These are phyloP conservation scores for Eulemur coronatus DNA, from an alignment of 2,797 vertebrate genomes.

Conservation along the genomic window DNA sequence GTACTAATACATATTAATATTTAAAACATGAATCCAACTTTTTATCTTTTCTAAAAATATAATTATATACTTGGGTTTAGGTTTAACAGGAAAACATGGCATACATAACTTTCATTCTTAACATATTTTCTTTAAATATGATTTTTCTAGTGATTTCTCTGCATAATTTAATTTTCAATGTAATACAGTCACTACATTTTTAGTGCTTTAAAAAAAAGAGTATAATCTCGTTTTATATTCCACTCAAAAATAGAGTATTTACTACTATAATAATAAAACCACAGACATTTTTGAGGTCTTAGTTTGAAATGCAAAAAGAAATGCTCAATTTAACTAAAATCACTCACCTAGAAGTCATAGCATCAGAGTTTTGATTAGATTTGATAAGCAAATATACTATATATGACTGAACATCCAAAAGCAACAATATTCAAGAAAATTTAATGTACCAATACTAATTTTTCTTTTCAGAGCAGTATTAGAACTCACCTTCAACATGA, in stretches of 20 bases:
- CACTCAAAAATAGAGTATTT: neutral
- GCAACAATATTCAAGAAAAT: slow-evolving; percentile 4
- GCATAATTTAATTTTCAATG: slow-evolving; percentile 9
- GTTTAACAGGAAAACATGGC: neutral
- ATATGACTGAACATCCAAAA: neutral
- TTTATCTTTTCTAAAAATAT: neutral
- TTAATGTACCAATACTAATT: slow-evolving; percentile 29
- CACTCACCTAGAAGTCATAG: neutral
- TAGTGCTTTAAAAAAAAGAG: slow-evolving; percentile 30
- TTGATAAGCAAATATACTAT: slow-evolving; percentile 26
- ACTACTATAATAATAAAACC: neutral
- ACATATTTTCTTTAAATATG: neutral
- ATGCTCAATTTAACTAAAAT: slow-evolving; percentile 30
- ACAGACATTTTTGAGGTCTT: slow-evolving; percentile 13
- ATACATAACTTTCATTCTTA: neutral
- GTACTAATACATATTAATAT: neutral
- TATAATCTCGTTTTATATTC: neutral
- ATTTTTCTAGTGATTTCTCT: slow-evolving; percentile 23
- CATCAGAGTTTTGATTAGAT: neutral
- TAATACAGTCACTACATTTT: neutral
- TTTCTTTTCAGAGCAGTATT: neutral
- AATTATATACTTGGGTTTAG: neutral
- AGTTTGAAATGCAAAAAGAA: slow-evolving; percentile 28
- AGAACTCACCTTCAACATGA: neutral
- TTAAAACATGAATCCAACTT: neutral